Conservation (phyloP, 2,113 vertebrate genomes). For the Falco punctatus region DNA sequence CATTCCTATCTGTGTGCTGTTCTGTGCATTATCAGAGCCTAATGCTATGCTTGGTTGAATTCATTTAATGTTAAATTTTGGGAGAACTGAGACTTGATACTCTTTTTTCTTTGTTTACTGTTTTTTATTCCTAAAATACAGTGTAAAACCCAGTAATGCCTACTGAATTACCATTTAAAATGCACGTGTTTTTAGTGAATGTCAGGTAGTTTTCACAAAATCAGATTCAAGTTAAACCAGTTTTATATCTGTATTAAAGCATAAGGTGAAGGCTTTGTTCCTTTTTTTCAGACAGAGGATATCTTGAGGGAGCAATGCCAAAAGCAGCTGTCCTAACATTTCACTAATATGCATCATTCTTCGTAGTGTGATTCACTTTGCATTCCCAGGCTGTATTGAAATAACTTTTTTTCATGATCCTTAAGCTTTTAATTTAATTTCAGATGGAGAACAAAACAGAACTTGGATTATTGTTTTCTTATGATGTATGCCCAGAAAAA, state of each 20-base stretch:
- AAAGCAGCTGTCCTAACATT: constrained; percentile 22
- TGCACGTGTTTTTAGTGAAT: neutral
- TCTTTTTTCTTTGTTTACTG: neutral
- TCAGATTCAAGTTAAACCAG: neutral
- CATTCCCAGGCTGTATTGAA: neutral
- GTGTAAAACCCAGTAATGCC: neutral
- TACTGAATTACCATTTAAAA: neutral
- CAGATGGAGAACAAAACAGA: constrained; percentile 98
- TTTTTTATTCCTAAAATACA: neutral
- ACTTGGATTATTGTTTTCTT: constrained; percentile 97
- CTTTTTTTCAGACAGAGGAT: neutral
- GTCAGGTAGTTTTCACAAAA: neutral
- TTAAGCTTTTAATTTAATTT: constrained; percentile 63
- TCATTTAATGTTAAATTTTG: neutral
- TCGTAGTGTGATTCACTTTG: neutral
- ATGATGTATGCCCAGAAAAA: constrained; percentile 99
- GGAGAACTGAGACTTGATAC: neutral
- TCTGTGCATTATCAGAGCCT: neutral
- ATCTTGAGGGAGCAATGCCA: constrained; percentile 1
- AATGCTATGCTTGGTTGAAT: neutral
- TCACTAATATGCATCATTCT: neutral
- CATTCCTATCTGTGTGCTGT: neutral
- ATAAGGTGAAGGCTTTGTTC: neutral
- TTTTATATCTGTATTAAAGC: neutral
- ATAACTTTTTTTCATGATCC: neutral